phyloP scores from a whole-genome alignment of 2,888 invertebrate species.

The Artemia sinica region DNA sequence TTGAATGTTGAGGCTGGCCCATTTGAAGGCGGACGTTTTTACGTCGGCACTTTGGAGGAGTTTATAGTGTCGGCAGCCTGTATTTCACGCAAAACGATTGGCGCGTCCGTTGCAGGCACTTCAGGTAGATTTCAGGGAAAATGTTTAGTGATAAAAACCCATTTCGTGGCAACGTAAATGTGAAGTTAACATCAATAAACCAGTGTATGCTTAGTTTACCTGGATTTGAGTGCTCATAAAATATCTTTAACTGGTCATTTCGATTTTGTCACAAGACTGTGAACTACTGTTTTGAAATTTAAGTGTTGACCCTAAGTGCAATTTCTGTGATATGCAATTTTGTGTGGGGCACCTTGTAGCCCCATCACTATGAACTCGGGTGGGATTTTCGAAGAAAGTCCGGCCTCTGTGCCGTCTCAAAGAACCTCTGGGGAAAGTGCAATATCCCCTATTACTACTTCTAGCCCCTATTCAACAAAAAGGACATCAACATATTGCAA shows the following conservation, averaged over 20 bases:
- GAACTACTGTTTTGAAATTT: not conserved
- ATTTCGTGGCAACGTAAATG: conserved; percentile 12
- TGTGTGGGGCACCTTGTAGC: conserved; percentile 9
- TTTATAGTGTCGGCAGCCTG: conserved; percentile 11
- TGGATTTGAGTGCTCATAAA: conserved; percentile 14
- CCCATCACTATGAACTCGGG: conserved; percentile 11
- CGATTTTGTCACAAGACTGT: conserved; percentile 14
- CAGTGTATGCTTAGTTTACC: conserved; percentile 12
- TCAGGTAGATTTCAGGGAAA: conserved; percentile 6
- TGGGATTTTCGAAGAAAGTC: conserved; percentile 6
- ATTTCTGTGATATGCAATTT: conserved; percentile 7
- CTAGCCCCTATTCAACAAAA: conserved; percentile 6
- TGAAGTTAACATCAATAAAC: conserved; percentile 13
- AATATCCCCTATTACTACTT: conserved; percentile 3
- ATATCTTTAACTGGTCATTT: conserved; percentile 13
- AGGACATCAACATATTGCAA: conserved; percentile 12
- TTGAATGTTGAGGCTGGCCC: not conserved
- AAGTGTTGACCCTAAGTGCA: conserved; percentile 4
- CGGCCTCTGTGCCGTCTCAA: conserved; percentile 14
- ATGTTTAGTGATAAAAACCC: conserved; percentile 13
- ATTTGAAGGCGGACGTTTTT: conserved; percentile 13
- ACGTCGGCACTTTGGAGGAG: conserved; percentile 11
- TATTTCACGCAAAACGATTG: conserved; percentile 13
- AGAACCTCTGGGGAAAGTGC: conserved; percentile 3
- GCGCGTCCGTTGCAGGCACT: conserved; percentile 1